Base-by-base conservation (phyloP, 1,140 invertebrate species). In the Aphaenogaster floridana region DNA sequence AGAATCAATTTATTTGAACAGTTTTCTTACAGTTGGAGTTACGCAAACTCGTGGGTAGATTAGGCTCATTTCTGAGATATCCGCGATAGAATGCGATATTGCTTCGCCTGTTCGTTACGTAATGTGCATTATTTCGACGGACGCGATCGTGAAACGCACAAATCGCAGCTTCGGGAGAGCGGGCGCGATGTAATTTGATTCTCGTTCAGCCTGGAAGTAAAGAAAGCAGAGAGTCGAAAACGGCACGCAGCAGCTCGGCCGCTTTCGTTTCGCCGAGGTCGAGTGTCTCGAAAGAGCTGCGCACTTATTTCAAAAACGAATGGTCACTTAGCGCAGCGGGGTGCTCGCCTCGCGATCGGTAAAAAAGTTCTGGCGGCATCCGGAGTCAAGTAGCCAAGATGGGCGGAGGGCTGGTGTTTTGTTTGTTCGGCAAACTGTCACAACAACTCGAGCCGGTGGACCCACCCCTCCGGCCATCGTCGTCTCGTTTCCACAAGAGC, bases 381-480 rank as follows among this genome's bases (percentile, higher is more conserved):
- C 80, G 74, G 84, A 74, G 61, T 74, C 72, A 21, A 78, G 50
- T 63, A 48, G 36, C 15, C 21, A 45, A 28, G 28, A 54, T 21
- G 42, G 86, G 52, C 54, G 76, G 72, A 76, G 86, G 81, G 66
- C 71, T 86, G 88, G 85, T 90, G 88, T 91, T 92, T 92, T 94
- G 90, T 94, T 94, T 94, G 91, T 85, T 81, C 88, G 89, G 86
- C 64, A 90, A 94, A 94, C 91, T 94, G 94, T 94, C 94, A 94
- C 91, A 94, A 94, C 94, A 94, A 93, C 83, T 93, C 89, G 89
- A 92, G 88, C 86, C 48, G 59, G 34, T 76, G 61, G 74, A 76
- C 61, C 74, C 78, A 54, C 76, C 77, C 21, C 57, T 39, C 86
- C 66, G 17, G 4, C 63, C 48, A 34, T 34, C 83, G 42, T 57